Evolutionary conservation across 2,888 invertebrate genomes (phyloP), one percentile per base, ranked within the genome.

Genomic region (Drosophila tripunctata): DNA sequence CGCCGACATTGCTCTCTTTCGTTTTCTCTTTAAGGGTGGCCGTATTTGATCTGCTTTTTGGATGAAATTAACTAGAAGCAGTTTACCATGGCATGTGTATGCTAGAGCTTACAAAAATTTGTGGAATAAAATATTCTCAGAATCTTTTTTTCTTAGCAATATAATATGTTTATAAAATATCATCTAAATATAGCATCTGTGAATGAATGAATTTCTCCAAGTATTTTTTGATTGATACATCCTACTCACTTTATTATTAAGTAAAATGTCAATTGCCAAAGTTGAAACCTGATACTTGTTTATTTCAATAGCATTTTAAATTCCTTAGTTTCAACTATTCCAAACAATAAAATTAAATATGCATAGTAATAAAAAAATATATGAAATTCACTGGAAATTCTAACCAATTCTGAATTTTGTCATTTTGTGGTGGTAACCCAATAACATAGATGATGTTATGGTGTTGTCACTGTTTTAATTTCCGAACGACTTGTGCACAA

Each of bases 1-100:
- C 30, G 33, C 40, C 60, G 57, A 63, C 67, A 22, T 64, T 70
- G 57, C 41, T 14, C 14, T 15, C 74, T 30, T 30, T 58, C 24
- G 4, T 14, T 15, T 71, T 30, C 33, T 56, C 1, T 6, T 8
- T 22, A 0, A 7, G 40, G 43, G 30, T 44, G 60, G 41, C 48
- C 44, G 8, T 58, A 19, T 43, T 54, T 27, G 10, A 27, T 27
- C 27, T 22, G 22, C 22, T 22, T 3, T 22, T 3, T 22, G 2
- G 4, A 22, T 22, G 4, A 27, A 27, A 27, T 10, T 27, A 27
- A 27, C 10, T 8, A 8, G 2, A 27, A 27, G 2, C 27, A 3
- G 10, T 27, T 27, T 8, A 10, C 0, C 3, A 3, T 10, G 1
- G 8, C 27, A 24, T 24, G 22, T 22, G 3, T 22, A 24, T 6